Percentiles rank a stretch among this genome's conserved stretches.
Conservation (phyloP, 2,888 invertebrate species). For the Drosophila emarginata region DNA sequence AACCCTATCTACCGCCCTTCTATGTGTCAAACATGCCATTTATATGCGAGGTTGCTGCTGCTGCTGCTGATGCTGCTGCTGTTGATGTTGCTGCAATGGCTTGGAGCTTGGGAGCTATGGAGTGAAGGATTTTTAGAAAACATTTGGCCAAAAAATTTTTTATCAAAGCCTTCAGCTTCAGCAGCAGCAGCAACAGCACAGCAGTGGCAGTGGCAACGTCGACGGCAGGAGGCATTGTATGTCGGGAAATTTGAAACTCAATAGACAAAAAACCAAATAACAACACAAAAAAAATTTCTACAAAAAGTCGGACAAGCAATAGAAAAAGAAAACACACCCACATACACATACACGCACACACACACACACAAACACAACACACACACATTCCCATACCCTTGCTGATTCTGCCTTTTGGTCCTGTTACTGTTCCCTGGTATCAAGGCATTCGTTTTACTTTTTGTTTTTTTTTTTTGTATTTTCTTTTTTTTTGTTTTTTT, state of each 20-base stretch:
- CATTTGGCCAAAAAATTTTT: slow-evolving; percentile 71
- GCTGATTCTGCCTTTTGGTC: neutral
- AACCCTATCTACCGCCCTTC: slow-evolving; percentile 19
- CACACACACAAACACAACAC: neutral
- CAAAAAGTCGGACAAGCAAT: slow-evolving; percentile 64
- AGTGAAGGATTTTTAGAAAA: slow-evolving; percentile 70
- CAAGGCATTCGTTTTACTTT: slow-evolving; percentile 4
- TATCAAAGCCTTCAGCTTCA: slow-evolving; percentile 76
- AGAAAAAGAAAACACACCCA: slow-evolving; percentile 67
- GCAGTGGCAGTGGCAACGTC: slow-evolving; percentile 21
- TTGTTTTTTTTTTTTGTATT: slow-evolving; percentile 16
- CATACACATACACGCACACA: neutral
- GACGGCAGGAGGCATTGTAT: slow-evolving; percentile 24
- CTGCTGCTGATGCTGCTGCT: slow-evolving; percentile 33
- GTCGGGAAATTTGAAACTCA: slow-evolving; percentile 77
- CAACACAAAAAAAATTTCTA: slow-evolving; percentile 37
- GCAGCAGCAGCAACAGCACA: slow-evolving; percentile 38
- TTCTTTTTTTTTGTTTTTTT: slow-evolving; percentile 17
- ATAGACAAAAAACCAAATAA: slow-evolving; percentile 61
- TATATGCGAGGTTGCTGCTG: slow-evolving; percentile 67
- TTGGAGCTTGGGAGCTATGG: slow-evolving; percentile 39
- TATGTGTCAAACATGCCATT: slow-evolving; percentile 74
- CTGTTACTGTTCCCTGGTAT: slow-evolving; percentile 6
- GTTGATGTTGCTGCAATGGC: slow-evolving; percentile 54
- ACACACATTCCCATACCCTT: slow-evolving; percentile 21